These are phyloP conservation scores for Myotis brandtii DNA, from an alignment of 2,113 vertebrate genomes.

Conservation along the genomic window DNA sequence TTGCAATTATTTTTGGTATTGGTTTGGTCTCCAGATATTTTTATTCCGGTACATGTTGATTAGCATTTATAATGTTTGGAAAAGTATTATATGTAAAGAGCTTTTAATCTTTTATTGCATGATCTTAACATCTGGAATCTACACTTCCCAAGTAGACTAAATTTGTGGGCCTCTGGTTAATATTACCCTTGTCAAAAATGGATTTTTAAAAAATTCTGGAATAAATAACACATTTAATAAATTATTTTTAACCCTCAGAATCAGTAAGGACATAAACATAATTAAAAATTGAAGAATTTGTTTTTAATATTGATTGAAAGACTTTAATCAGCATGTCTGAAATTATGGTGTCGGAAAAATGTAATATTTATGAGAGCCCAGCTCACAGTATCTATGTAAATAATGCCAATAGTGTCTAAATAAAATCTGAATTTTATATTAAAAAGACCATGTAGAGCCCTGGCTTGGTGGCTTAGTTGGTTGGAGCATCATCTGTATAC, in stretches of 20 bases:
- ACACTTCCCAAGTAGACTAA: background rate
- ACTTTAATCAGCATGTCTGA: conserved; percentile 38
- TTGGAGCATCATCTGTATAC: too few relatives aligned
- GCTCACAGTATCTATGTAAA: background rate
- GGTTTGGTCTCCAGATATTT: conserved; percentile 33
- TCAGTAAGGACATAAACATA: conserved; percentile 52
- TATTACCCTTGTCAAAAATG: conserved; percentile 27
- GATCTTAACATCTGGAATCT: conserved; percentile 41
- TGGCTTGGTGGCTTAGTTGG: too few relatives aligned
- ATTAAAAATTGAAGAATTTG: conserved; percentile 38
- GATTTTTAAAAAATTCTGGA: conserved; percentile 30
- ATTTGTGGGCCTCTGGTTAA: conserved; percentile 34
- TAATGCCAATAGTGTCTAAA: conserved; percentile 16
- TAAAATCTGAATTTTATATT: conserved; percentile 53
- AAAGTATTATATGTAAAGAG: conserved; percentile 15
- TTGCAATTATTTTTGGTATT: conserved; percentile 21
- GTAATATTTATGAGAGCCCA: conserved; percentile 55
- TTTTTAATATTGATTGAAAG: conserved; percentile 53
- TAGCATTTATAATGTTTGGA: conserved; percentile 39
- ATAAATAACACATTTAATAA: conserved; percentile 42
- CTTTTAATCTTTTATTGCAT: conserved; percentile 33
- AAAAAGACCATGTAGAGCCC: background rate
- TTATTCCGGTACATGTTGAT: background rate
- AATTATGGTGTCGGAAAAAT: conserved; percentile 59
- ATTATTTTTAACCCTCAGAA: conserved; percentile 43